Evolutionary conservation across 2,113 vertebrate species (phyloP).

Genomic region (Forbesichthys papilliferus): DNA sequence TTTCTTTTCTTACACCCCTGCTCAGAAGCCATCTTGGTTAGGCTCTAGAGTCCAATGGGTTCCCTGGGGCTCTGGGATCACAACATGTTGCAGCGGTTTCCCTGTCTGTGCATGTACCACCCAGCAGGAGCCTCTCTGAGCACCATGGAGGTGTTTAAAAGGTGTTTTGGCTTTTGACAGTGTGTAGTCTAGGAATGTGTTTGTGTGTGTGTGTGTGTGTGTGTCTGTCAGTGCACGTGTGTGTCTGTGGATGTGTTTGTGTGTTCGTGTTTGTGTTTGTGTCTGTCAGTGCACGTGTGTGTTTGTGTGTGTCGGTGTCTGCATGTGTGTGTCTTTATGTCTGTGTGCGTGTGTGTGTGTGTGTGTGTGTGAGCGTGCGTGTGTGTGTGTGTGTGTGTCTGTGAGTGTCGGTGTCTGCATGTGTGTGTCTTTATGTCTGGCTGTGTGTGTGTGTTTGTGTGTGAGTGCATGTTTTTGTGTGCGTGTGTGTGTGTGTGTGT

Average conservation of each 20-base stretch:
- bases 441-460: too few species aligned
- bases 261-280: not conserved
- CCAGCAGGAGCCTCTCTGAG: not conserved
- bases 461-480: too few species aligned
- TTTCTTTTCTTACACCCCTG: too few species aligned
- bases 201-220: too few species aligned
- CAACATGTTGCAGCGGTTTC: too few species aligned
- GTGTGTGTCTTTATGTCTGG: not conserved
- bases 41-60: too few species aligned
- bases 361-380: not conserved
- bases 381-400: constrained; percentile 1
- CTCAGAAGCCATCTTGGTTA: too few species aligned
- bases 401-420: not conserved
- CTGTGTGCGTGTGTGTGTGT: not conserved
- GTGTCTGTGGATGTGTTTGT: not conserved
- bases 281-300: not conserved
- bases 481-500: not conserved
- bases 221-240: constrained; percentile 2
- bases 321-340: not conserved
- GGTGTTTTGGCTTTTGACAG: not conserved
- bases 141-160: not conserved
- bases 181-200: too few species aligned
- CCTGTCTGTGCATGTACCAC: too few species aligned
- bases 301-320: not conserved
- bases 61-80: too few species aligned